phyloP scores from a whole-genome alignment of 92 coral and sea anemone genomes.

The Epizoanthus stellaris region DNA sequence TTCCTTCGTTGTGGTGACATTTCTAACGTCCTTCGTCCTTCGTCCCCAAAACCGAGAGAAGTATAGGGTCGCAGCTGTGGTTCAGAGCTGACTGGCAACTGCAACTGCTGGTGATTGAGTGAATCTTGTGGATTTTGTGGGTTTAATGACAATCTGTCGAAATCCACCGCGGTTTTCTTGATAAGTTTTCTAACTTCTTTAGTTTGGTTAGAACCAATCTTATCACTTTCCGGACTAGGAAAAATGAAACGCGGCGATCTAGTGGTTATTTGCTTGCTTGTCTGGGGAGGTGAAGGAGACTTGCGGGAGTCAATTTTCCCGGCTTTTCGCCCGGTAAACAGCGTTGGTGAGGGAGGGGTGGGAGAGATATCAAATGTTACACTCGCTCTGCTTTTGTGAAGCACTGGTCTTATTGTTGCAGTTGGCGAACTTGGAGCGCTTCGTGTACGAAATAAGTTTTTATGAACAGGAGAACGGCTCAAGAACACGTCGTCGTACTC shows the following conservation, averaged over 20 bases:
- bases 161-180: not conserved
- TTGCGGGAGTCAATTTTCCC: too few species aligned
- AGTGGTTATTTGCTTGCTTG: not conserved
- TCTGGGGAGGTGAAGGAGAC: not conserved
- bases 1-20: not conserved
- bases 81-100: not conserved
- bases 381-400: not conserved
- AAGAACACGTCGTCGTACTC: conserved; percentile 7
- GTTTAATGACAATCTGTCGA: not conserved
- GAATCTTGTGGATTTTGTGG: not conserved
- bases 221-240: not conserved
- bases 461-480: not conserved
- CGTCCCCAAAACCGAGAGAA: not conserved
- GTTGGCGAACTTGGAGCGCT: not conserved
- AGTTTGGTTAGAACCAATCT: not conserved
- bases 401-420: not conserved
- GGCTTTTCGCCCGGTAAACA: not conserved
- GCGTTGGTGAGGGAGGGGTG: not conserved
- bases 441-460: not conserved
- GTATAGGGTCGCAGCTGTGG: not conserved
- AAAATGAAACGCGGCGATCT: not conserved
- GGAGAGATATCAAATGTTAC: not conserved
- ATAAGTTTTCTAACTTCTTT: not conserved
- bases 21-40: not conserved
- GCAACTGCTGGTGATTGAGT: not conserved